A percentile compares a stretch with the other conserved stretches of the same genome.
Conservation (phyloP, 2,113 vertebrate genomes). For the Heteronetta atricapilla region DNA sequence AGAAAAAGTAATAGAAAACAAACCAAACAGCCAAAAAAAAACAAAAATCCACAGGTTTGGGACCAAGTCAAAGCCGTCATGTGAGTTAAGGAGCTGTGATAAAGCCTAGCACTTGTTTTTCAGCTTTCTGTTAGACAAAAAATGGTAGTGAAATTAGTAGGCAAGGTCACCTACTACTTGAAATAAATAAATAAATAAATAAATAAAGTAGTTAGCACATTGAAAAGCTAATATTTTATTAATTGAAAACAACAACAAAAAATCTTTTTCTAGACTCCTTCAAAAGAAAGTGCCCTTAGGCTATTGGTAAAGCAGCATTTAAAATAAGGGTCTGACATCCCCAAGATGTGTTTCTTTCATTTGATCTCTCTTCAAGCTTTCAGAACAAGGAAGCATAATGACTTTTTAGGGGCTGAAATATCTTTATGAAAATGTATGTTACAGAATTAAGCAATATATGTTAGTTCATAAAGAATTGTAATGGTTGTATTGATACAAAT, state of each 20-base stretch:
- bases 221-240: constrained; percentile 14
- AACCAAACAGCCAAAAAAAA: too few relatives aligned
- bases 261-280: not conserved
- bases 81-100: not conserved
- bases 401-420: not conserved
- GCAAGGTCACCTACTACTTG: not conserved
- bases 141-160: not conserved
- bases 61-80: not conserved
- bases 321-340: not conserved
- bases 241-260: not conserved
- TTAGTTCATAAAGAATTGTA: not conserved
- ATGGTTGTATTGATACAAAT: not conserved
- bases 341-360: not conserved
- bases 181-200: not conserved
- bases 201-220: not conserved
- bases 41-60: not conserved
- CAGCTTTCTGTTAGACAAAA: not conserved
- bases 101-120: not conserved
- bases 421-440: not conserved
- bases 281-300: not conserved
- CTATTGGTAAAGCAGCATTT: not conserved
- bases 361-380: not conserved
- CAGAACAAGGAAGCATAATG: not conserved
- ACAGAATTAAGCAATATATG: not conserved
- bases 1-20: not conserved